A percentile compares a stretch with the other conserved stretches of the same genome.
Evolutionary conservation across 2,888 invertebrate genomes (phyloP).

Genomic region (Stomorhina lunata): DNA sequence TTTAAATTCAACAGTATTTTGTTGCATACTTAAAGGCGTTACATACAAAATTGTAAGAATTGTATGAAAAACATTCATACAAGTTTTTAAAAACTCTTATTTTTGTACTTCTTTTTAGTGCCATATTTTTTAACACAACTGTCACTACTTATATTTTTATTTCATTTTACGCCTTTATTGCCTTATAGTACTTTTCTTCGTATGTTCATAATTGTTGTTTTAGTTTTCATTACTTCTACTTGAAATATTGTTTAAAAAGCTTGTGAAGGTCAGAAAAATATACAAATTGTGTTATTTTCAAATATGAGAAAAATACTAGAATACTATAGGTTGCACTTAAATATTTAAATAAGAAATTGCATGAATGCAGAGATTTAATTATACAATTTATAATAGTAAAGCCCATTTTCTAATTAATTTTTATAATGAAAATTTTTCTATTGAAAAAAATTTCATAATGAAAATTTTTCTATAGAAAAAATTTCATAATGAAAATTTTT

Average conservation of each 20-base stretch:
- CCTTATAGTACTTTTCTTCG: not conserved
- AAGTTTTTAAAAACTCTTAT: not conserved
- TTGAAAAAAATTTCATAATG: no score
- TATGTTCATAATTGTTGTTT: slow-evolving; percentile 45
- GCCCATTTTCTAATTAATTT: no score
- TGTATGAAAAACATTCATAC: no score
- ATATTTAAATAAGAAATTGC: not conserved
- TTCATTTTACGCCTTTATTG: slow-evolving; percentile 11
- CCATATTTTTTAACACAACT: not conserved
- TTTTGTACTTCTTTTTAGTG: not conserved
- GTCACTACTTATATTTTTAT: not conserved
- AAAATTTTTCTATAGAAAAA: no score
- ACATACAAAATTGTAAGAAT: no score
- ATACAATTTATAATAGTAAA: no score
- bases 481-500: no score
- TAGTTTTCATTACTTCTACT: slow-evolving; percentile 63
- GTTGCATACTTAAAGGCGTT: no score
- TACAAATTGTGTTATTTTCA: slow-evolving; percentile 59
- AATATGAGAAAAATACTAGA: slow-evolving; percentile 20
- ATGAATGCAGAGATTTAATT: not conserved
- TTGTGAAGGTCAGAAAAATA: slow-evolving; percentile 65
- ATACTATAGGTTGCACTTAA: no score
- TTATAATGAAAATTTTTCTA: no score
- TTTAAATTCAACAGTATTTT: no score
- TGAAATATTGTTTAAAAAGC: slow-evolving; percentile 62